These are phyloP conservation scores for Drosophila kanapiae DNA, from an alignment of 1,140 invertebrate species.

Conservation along the genomic window DNA sequence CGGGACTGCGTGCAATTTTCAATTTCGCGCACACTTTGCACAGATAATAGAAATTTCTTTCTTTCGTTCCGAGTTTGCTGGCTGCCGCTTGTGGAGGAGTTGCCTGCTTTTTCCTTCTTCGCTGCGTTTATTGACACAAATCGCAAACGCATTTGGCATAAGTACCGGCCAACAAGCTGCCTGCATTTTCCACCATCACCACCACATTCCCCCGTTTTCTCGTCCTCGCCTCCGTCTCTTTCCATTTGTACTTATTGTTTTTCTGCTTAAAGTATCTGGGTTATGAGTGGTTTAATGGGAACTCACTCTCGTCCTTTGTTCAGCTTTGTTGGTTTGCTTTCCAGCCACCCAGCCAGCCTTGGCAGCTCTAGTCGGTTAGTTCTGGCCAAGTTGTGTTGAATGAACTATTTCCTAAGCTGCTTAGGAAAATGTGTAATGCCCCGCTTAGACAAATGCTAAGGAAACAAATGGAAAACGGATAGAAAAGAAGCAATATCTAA, in stretches of 20 bases:
- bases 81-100: slow-evolving; percentile 13
- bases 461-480: neutral
- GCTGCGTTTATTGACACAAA: slow-evolving; percentile 78
- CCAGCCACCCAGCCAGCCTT: slow-evolving; percentile 1
- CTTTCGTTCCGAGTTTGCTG: slow-evolving; percentile 30
- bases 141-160: slow-evolving; percentile 82
- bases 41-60: slow-evolving; percentile 83
- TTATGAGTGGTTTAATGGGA: slow-evolving; percentile 81
- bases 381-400: slow-evolving; percentile 37
- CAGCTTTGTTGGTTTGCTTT: slow-evolving; percentile 35
- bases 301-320: slow-evolving; percentile 50
- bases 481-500: neutral
- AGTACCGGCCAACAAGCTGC: slow-evolving; percentile 67
- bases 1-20: slow-evolving; percentile 70
- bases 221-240: neutral
- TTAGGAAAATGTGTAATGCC: slow-evolving; percentile 40
- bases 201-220: neutral
- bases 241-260: slow-evolving; percentile 54
- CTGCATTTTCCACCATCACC: slow-evolving; percentile 3
- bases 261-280: slow-evolving; percentile 62
- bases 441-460: slow-evolving; percentile 33
- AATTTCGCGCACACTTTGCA: slow-evolving; percentile 82
- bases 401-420: slow-evolving; percentile 57
- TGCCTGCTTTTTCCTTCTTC: slow-evolving; percentile 14
- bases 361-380: slow-evolving; percentile 28